Percentiles rank a stretch among this genome's conserved stretches.
These are phyloP conservation scores for Falco novaeseelandiae DNA, from an alignment of 2,797 vertebrate species.

Conservation along the genomic window DNA sequence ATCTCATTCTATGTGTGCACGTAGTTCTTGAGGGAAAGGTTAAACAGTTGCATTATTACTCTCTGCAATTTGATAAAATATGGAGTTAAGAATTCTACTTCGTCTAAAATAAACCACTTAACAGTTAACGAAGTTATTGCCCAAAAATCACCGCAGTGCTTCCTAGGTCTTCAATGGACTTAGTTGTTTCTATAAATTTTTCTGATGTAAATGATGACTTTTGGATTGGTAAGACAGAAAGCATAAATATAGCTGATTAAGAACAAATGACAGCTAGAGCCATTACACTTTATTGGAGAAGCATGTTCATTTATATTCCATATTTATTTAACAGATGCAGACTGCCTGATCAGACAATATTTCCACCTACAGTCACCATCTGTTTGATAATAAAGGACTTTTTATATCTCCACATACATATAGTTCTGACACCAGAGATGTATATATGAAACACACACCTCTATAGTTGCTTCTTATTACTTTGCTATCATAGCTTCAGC, in stretches of 20 bases:
- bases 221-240: neutral
- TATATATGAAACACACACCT: neutral
- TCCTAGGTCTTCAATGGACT: neutral
- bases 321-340: neutral
- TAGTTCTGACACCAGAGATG: neutral
- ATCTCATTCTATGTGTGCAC: fast-evolving
- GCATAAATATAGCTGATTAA: neutral
- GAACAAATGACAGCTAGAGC: neutral
- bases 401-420: neutral
- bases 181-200: neutral
- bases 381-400: neutral
- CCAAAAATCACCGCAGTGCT: neutral
- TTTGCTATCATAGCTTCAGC: neutral
- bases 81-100: neutral
- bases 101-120: neutral
- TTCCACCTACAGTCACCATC: neutral
- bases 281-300: neutral
- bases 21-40: neutral
- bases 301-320: neutral
- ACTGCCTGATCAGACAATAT: neutral
- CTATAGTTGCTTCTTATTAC: neutral
- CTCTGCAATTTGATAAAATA: neutral
- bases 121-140: neutral
- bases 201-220: neutral
- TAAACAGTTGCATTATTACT: neutral